Evolutionary conservation across 2,797 vertebrate species (phyloP).

Genomic region (Acanthiza pusilla): DNA sequence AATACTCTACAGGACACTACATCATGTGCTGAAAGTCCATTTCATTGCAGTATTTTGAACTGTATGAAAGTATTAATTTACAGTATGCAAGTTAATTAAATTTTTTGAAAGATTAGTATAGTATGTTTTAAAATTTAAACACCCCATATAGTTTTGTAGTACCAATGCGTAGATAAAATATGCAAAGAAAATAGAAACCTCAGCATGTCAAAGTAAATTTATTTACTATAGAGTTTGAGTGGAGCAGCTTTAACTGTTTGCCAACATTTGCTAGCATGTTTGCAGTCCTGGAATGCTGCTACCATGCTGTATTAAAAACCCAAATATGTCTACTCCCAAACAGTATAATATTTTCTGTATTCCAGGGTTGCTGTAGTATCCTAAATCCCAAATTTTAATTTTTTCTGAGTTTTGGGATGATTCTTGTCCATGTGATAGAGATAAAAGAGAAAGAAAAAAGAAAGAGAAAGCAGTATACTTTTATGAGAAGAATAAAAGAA

Average conservation of each 20-base stretch:
- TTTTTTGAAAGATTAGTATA: not conserved
- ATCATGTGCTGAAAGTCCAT: slow-evolving; percentile 1
- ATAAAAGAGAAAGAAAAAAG: not conserved
- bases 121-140: slow-evolving; percentile 44
- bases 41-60: slow-evolving; percentile 23
- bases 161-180: not conserved
- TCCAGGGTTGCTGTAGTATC: not conserved
- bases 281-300: not conserved
- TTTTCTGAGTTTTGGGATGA: not conserved
- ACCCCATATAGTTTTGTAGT: not conserved
- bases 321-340: not conserved
- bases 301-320: not conserved
- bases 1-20: not conserved
- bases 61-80: slow-evolving; percentile 45
- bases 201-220: not conserved
- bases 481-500: not conserved
- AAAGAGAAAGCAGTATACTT: not conserved
- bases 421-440: not conserved
- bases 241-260: not conserved
- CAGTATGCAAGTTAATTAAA: slow-evolving; percentile 12
- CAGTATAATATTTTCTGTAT: not conserved
- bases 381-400: not conserved
- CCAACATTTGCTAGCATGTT: not conserved
- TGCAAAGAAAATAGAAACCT: not conserved
- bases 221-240: not conserved